Percentiles rank a stretch among this genome's conserved stretches.
Conservation (phyloP, 2,113 vertebrate species). For the Vicugna pacos region DNA sequence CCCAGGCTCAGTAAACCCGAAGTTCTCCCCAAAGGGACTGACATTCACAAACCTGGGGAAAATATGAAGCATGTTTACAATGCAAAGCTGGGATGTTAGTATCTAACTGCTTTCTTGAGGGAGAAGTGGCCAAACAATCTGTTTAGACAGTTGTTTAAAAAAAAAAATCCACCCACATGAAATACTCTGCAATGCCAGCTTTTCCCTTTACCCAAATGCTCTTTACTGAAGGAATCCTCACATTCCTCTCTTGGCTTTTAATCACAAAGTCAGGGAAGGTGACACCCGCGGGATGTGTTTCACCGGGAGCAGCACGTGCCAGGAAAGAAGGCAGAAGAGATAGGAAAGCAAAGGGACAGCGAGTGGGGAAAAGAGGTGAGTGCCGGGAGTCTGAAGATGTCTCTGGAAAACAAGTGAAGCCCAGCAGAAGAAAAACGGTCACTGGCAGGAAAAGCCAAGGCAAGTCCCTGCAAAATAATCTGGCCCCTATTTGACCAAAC, state of each 20-base stretch:
- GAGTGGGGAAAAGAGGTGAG: background rate
- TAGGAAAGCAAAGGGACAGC: background rate
- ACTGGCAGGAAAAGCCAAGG: background rate
- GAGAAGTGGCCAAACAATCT: background rate
- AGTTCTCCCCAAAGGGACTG: background rate
- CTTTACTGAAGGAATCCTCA: background rate
- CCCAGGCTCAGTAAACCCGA: background rate
- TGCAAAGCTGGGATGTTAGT: background rate
- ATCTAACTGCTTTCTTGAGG: background rate
- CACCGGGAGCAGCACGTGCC: background rate
- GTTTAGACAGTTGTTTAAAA: background rate
- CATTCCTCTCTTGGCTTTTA: background rate
- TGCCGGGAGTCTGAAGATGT: background rate
- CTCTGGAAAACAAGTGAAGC: background rate
- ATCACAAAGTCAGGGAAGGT: background rate
- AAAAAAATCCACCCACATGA: background rate
- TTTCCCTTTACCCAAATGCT: background rate
- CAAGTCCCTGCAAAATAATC: too few relatives aligned
- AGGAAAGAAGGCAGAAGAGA: background rate
- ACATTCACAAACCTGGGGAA: background rate
- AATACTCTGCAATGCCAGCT: background rate
- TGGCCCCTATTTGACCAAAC: background rate
- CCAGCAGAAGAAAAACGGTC: too few relatives aligned
- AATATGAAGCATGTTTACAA: rapidly evolving
- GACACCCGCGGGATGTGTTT: background rate